Evolutionary conservation across 2,888 invertebrate species (phyloP).

Genomic region (Tinea pellionella): DNA sequence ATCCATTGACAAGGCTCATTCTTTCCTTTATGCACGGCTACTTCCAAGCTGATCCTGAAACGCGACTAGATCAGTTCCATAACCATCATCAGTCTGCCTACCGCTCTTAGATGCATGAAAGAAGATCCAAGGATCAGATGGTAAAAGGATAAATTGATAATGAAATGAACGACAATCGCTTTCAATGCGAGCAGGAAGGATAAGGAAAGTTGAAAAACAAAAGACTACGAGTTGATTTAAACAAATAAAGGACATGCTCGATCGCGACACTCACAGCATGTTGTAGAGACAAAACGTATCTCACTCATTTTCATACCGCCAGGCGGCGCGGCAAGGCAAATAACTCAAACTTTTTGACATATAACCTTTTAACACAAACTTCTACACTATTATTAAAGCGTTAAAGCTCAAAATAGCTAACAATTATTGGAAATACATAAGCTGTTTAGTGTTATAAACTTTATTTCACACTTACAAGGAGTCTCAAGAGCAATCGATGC

Average conservation of each 20-base stretch:
- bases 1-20: too few relatives aligned
- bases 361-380: conserved; percentile 24
- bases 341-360: conserved; percentile 44
- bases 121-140: too few relatives aligned
- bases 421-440: not conserved
- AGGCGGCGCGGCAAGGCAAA: conserved; percentile 28
- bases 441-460: not conserved
- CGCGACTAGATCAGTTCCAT: too few relatives aligned
- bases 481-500: conserved; percentile 15
- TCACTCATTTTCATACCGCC: conserved; percentile 39
- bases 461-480: conserved; percentile 16
- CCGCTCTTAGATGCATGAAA: too few relatives aligned
- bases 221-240: conserved; percentile 3
- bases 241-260: conserved; percentile 13
- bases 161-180: not conserved
- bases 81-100: too few relatives aligned
- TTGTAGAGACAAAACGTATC: conserved; percentile 45
- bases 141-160: too few relatives aligned
- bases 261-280: conserved; percentile 50
- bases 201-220: conserved; percentile 7
- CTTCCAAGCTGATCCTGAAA: too few relatives aligned
- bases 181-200: conserved; percentile 6
- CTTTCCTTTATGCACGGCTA: too few relatives aligned
- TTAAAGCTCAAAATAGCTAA: not conserved
- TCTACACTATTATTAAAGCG: not conserved